These are phyloP conservation scores for Apodemus agrarius DNA, from an alignment of 2,797 vertebrate genomes.

Conservation along the genomic window DNA sequence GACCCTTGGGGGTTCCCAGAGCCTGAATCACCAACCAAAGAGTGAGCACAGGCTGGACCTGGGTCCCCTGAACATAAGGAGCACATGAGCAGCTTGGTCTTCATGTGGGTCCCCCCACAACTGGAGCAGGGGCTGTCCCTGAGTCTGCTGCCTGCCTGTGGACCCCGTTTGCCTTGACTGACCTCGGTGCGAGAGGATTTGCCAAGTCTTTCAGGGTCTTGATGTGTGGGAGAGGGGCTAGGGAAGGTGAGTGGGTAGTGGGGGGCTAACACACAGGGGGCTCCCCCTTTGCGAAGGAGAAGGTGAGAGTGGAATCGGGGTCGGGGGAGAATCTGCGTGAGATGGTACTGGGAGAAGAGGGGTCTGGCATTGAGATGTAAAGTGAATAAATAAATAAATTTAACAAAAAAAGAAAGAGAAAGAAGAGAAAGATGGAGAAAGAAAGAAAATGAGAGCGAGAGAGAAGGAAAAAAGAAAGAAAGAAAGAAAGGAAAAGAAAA, in stretches of 20 bases:
- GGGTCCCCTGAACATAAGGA: background rate
- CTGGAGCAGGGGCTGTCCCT: background rate
- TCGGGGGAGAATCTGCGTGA: background rate
- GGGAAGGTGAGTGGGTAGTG: too few relatives aligned
- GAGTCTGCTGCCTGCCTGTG: background rate
- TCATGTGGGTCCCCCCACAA: background rate
- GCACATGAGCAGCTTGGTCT: background rate
- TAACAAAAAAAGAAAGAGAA: background rate
- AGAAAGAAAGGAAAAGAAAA: too few relatives aligned
- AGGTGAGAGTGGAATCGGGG: background rate
- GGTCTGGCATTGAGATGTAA: background rate
- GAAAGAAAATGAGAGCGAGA: too few relatives aligned
- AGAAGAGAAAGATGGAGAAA: too few relatives aligned
- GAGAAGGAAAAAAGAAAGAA: too few relatives aligned
- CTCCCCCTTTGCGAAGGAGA: background rate
- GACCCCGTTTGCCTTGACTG: background rate
- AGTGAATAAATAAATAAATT: background rate
- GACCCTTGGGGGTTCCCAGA: background rate
- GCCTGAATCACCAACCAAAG: background rate
- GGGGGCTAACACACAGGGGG: background rate
- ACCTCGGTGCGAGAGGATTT: background rate
- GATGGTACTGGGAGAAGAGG: background rate
- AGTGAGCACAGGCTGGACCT: background rate
- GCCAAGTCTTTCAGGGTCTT: background rate
- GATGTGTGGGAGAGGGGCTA: background rate